Percentiles rank a stretch among this genome's conserved stretches.
phyloP scores from a whole-genome alignment of 2,113 vertebrate genomes.

The Mus pahari region DNA sequence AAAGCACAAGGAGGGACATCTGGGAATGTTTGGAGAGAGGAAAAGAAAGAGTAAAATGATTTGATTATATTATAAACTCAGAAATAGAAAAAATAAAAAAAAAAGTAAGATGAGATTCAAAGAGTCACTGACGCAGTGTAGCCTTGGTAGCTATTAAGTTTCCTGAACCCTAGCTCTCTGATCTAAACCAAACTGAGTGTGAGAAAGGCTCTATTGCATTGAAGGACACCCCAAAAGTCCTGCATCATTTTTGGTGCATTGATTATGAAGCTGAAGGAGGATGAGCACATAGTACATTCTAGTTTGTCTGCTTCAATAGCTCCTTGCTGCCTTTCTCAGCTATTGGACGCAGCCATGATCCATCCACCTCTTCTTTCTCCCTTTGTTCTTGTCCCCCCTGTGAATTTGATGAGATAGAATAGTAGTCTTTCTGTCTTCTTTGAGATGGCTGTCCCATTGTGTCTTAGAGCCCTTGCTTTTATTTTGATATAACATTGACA shows the following conservation, averaged over 20 bases:
- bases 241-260: not conserved
- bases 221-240: not conserved
- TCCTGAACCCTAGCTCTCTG: not conserved
- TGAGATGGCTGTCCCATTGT: not conserved
- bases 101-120: not conserved
- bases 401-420: not conserved
- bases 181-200: not conserved
- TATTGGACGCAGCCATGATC: not conserved
- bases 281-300: not conserved
- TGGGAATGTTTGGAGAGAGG: not conserved
- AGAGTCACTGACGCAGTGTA: not conserved
- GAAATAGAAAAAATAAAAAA: not conserved
- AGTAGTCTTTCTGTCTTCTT: too few relatives aligned
- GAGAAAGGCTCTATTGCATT: not conserved
- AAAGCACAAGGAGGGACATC: not conserved
- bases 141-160: not conserved
- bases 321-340: not conserved
- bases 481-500: not conserved
- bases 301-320: not conserved
- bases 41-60: not conserved
- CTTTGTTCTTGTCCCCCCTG: not conserved
- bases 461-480: not conserved
- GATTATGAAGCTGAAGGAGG: not conserved
- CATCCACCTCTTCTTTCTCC: not conserved
- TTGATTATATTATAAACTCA: not conserved